A percentile compares a stretch with the other conserved stretches of the same genome.
These are phyloP conservation scores for Leptinotarsa juncta DNA, from an alignment of 2,888 invertebrate genomes.

Conservation along the genomic window DNA sequence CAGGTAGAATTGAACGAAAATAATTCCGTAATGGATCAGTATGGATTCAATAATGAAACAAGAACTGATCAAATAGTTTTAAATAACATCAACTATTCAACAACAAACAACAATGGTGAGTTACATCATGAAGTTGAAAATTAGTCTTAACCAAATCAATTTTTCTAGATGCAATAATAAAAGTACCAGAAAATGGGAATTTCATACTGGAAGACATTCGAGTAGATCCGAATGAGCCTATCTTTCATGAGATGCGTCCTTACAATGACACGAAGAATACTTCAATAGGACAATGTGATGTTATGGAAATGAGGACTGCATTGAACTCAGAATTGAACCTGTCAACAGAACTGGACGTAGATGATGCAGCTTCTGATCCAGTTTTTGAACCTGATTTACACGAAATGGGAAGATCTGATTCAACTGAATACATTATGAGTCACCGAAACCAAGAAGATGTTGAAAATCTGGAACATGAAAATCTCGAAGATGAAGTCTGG, in stretches of 20 bases:
- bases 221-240: constrained; percentile 21
- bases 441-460: neutral
- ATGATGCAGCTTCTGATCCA: constrained; percentile 14
- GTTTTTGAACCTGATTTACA: constrained; percentile 18
- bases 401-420: no score
- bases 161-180: constrained; percentile 3
- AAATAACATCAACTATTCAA: constrained; percentile 12
- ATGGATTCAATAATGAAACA: neutral
- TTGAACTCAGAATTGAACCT: neutral
- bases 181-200: constrained; percentile 16
- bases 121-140: constrained; percentile 9
- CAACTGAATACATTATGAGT: no score
- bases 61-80: neutral
- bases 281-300: constrained; percentile 5
- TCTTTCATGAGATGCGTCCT: constrained; percentile 16
- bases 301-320: neutral
- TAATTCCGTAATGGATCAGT: neutral
- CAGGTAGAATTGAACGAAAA: neutral
- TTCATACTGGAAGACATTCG: constrained; percentile 17
- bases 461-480: constrained; percentile 10
- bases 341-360: no score
- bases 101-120: constrained; percentile 13
- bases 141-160: constrained; percentile 8
- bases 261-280: constrained; percentile 11
- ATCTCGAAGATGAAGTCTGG: constrained; percentile 12